These are phyloP conservation scores for Cryptoblepharus egeriae DNA, from an alignment of 2,797 vertebrate genomes.

Conservation along the genomic window DNA sequence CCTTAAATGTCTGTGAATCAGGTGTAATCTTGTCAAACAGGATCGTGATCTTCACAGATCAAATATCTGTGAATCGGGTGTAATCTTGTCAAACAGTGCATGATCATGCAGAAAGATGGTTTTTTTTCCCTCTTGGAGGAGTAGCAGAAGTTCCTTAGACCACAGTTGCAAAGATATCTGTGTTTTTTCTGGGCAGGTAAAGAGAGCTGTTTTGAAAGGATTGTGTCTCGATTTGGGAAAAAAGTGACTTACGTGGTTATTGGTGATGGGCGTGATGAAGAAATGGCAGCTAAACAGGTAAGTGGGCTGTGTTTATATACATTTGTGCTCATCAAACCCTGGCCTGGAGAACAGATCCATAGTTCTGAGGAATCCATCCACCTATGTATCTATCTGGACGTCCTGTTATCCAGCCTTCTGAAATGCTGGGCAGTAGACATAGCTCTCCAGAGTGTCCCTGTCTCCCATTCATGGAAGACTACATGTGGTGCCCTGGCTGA, in stretches of 20 bases:
- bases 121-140: background rate
- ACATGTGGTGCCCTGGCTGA: too few species aligned
- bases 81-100: too few species aligned
- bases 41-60: too few species aligned
- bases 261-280: constrained; percentile 96
- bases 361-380: too few species aligned
- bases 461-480: too few species aligned
- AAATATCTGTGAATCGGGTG: background rate
- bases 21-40: too few species aligned
- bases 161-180: background rate
- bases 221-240: constrained; percentile 95
- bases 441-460: too few species aligned
- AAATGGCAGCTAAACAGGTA: constrained; percentile 97
- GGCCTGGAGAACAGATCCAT: too few species aligned
- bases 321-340: too few species aligned
- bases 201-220: constrained; percentile 97
- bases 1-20: too few species aligned
- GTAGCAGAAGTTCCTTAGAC: background rate
- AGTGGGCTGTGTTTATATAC: background rate
- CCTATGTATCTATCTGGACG: too few species aligned
- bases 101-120: background rate
- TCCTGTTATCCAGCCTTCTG: background rate
- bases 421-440: too few species aligned
- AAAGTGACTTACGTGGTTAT: constrained; percentile 98
- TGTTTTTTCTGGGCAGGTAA: constrained; percentile 81